Evolutionary conservation across 37 sponge, comb jelly and placozoan genomes (phyloP), one percentile per base, ranked within the genome.

Genomic region (Oopsacas minuta): DNA sequence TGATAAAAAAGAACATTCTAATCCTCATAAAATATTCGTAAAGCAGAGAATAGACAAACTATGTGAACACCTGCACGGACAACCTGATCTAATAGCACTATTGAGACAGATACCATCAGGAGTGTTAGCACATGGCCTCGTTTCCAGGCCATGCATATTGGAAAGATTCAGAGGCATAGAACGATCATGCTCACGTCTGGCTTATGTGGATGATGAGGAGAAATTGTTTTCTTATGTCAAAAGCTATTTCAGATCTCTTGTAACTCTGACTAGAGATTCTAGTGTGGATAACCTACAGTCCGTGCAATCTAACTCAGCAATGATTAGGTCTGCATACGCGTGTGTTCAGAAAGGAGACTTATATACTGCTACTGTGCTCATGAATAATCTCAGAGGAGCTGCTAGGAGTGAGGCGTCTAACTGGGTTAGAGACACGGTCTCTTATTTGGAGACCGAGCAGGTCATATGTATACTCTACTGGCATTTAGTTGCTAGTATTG

Each of bases 381-480:
- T 61, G 75, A 61, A 61, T 34, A 61, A n/a, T 12, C 22, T 61
- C 32, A 61, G 17, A 12, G 75, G 75, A 61, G 75, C 28, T 10
- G 75, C 75, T 25, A 61, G 75, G 75, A 61, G 28, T 3, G 75
- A 61, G 75, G 75, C 75, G 3, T 61, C 75, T 12, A 3, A 10
- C 75, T 61, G 75, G 75, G 75, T 61, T 25, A 10, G 75, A n/a
- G 75, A 61, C 17, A 34, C 22, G 20, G 75, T 61, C 28, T 61
- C 75, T n/a, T 61, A 61, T n/a, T n/a, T 61, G 28, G 75, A 61
- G 75, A 61, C 75, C 32, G 75, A 61, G 75, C 75, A 61, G 22
- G 75, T 61, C 32, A 12, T 61, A 5, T 34, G 30, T 25, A 34
- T 61, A n/a, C 75, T 61, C 75, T 61, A 61, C 75, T 61, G 75